Percentiles rank a stretch among this genome's conserved stretches.
Conservation (phyloP, 2,797 vertebrate species). For the Mormyrops boulengeri region DNA sequence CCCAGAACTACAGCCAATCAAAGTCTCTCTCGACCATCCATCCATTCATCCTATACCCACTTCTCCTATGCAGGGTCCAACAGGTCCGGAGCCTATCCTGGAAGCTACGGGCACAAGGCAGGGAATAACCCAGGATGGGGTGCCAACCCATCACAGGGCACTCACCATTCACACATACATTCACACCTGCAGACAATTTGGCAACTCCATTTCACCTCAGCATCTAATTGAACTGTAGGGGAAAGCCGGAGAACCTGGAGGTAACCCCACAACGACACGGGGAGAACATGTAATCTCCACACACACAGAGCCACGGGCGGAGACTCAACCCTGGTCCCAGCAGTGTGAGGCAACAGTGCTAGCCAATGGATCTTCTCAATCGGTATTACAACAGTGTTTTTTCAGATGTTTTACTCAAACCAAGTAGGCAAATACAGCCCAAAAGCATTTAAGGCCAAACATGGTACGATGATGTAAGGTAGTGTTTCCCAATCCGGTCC, state of each 20-base stretch:
- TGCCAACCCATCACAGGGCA: background rate
- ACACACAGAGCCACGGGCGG: background rate
- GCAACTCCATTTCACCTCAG: background rate
- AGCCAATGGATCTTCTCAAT: background rate
- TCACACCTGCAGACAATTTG: background rate
- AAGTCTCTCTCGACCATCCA: background rate
- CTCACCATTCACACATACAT: background rate
- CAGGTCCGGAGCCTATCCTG: background rate
- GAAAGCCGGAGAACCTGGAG: background rate
- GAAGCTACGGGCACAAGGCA: background rate
- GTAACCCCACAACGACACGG: background rate
- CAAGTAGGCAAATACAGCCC: background rate
- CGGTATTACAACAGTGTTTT: background rate
- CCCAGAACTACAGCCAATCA: background rate
- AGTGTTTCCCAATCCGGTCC: background rate
- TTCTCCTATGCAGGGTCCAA: background rate
- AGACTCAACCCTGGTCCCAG: background rate
- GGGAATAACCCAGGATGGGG: background rate
- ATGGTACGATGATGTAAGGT: background rate
- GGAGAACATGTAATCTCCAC: background rate
- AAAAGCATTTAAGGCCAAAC: background rate
- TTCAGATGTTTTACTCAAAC: background rate
- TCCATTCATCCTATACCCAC: background rate
- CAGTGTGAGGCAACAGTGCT: background rate
- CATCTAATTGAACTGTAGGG: background rate